Evolutionary conservation across 2,113 vertebrate genomes (phyloP).

Genomic region (Cyprichromis sp.): DNA sequence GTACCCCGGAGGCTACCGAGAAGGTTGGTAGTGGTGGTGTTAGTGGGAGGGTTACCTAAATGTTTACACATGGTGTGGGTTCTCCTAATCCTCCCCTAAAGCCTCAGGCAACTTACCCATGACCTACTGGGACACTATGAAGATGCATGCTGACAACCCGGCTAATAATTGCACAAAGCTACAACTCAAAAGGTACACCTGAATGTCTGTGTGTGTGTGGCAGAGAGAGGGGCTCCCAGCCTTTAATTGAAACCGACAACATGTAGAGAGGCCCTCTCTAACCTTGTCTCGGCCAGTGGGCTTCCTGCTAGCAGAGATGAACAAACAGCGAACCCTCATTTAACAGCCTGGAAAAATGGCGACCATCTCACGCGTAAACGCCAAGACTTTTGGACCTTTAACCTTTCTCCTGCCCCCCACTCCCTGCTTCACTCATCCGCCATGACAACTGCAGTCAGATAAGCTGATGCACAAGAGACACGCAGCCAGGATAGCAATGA

Average conservation of each 20-base stretch:
- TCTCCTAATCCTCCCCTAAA: slow-evolving; percentile 49
- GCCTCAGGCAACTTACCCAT: slow-evolving; percentile 33
- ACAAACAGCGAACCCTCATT: slow-evolving; percentile 38
- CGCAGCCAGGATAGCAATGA: not conserved
- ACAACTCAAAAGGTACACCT: not conserved
- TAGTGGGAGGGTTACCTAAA: not conserved
- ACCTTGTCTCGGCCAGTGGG: not conserved
- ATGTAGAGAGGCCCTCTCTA: not conserved
- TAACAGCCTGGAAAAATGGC: slow-evolving; percentile 40
- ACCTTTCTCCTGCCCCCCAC: not conserved
- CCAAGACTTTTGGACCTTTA: slow-evolving; percentile 41
- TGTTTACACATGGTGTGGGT: slow-evolving; percentile 60
- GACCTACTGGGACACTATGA: slow-evolving; percentile 32
- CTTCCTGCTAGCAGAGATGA: not conserved
- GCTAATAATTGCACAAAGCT: slow-evolving; percentile 20
- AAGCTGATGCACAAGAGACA: not conserved
- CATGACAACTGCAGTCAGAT: slow-evolving; percentile 14
- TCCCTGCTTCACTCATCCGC: not conserved
- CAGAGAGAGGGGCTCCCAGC: not conserved
- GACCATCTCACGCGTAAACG: slow-evolving; percentile 56
- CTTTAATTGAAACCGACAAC: slow-evolving; percentile 25
- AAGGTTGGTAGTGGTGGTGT: not conserved
- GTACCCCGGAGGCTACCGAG: slow-evolving; percentile 43
- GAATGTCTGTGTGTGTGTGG: not conserved
- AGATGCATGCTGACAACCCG: slow-evolving; percentile 41